Base-by-base conservation (phyloP, 1,140 invertebrate genomes). In the Thaumatotibia leucotreta region DNA sequence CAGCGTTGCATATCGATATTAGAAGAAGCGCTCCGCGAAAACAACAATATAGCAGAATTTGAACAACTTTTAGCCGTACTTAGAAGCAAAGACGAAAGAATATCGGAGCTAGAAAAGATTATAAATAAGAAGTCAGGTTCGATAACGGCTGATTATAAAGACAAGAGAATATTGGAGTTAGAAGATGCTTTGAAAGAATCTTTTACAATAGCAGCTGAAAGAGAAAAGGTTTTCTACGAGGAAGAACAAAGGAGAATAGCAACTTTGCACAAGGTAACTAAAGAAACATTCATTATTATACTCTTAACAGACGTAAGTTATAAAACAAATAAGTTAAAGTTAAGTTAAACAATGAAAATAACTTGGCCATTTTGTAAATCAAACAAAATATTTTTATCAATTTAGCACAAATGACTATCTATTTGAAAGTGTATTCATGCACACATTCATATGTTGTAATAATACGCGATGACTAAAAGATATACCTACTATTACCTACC, bases 101-200 rank as follows among this genome's bases (percentile, higher is more conserved):
- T 92, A 29, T 78, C 82, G 67, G 88, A 91, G 69, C 73, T 93
- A 52, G 92, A 93, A 77, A 75, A 89, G 58, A 79, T 93, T 52
- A 68, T 93, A 20, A 91, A 92, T 69, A 91, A 92, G 54, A 84
- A 92, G 71, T 82, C 88, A 31, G 90, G 92, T 62, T 80, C 85
- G 17, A 65, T 63, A 5, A 67, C 71, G n/a, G 67, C 63, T 22
- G 76, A 77, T 20, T 73, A 77, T 45, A 88, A 79, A 73, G 84
- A 84, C 58, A 92, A 91, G 67, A 92, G 95, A 64, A 96, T 97
- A 71, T 92, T 95, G 72, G 96, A 97, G 87, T 83, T 98, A 50
- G 96, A 97, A 83, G 94, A 96, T 66, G 96, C 96, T 4, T 87
- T 97, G 23, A 92, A 94, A 67, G 93, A 95, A 75, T 94, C 93